Base-by-base conservation (phyloP, 2,113 vertebrate species). In the Todiramphus chloris region DNA sequence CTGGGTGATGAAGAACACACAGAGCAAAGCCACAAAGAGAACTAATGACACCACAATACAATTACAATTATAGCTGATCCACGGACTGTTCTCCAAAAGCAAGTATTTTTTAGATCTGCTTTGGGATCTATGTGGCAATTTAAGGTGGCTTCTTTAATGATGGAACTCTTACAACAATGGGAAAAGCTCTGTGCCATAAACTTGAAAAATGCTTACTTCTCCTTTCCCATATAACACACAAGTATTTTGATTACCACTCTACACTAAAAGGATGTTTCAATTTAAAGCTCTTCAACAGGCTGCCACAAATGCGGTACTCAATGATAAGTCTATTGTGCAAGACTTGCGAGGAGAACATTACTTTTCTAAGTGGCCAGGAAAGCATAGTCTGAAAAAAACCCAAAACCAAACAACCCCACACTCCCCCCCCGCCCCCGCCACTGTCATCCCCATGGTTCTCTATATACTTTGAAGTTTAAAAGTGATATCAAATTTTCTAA, bases 221-320 rank as follows among this genome's bases (percentile, higher is more conserved):
- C 51, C 62, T 93, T 87, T 84, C 50, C 56, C 62, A n/a, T 73
- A 41, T 41, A 86, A 73, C 91, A 94, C 81, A 86, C 59, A 69
- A 90, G 67, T 84, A 84, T 91, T 94, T 86, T 95, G 93, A 94
- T 93, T 92, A 93, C 89, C 46, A 82, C 70, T 93, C 83, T 89
- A 46, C 69, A 35, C 85, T 86, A 77, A 83, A 95, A 90, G 68
- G 84, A 89, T 79, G 66, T 90, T 96, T 92, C 95, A 90, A 87
- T 96, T 95, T 97, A 87, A 83, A 83, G 87, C 77, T 89, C 77
- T 92, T 94, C 93, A 91, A 39, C 48, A 74, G 72, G 53, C 73
- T 97, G 81, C 85, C 93, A 96, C 74, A 43, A 94, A 88, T 10
- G 60, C 25, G 72, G 50, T 90, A 44, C 87, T 95, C 68, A 87